Conservation (phyloP, 2,888 invertebrate species). For the Drosophila lacicola region DNA sequence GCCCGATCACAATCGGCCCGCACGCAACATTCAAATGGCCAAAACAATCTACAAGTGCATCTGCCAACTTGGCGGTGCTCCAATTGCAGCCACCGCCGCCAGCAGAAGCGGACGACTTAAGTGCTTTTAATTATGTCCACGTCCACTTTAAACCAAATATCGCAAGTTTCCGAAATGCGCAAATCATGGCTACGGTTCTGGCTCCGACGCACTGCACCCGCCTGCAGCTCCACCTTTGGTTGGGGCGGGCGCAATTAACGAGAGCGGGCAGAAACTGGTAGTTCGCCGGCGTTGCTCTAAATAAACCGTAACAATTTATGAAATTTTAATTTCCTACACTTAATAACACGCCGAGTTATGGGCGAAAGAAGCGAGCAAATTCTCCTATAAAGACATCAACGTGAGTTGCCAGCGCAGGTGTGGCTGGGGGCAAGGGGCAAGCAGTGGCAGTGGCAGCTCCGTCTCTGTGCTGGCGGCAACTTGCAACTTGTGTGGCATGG, state of each 20-base stretch:
- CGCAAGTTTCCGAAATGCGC: constrained; percentile 71
- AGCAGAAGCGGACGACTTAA: constrained; percentile 55
- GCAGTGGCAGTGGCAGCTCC: neutral
- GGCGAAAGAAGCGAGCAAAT: constrained; percentile 29
- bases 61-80: constrained; percentile 59
- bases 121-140: constrained; percentile 81
- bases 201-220: constrained; percentile 12
- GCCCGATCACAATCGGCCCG: constrained; percentile 37
- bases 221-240: neutral
- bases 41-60: constrained; percentile 46
- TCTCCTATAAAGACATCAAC: constrained; percentile 71
- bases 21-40: constrained; percentile 32
- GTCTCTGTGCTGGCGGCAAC: constrained; percentile 46
- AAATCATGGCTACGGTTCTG: constrained; percentile 50
- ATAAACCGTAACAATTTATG: constrained; percentile 78
- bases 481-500: constrained; percentile 72
- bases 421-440: constrained; percentile 22
- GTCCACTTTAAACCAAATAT: constrained; percentile 76
- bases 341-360: constrained; percentile 75
- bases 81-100: constrained; percentile 32
- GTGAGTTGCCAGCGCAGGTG: constrained; percentile 72
- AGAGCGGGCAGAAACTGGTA: constrained; percentile 4
- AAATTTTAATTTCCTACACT: constrained; percentile 77
- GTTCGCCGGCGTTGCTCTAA: constrained; percentile 59
- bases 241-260: constrained; percentile 52